Evolutionary conservation across 35 echinoderm and acorn worm genomes (phyloP), one percentile per base, ranked within the genome.

Genomic region (Anneissia japonica): DNA sequence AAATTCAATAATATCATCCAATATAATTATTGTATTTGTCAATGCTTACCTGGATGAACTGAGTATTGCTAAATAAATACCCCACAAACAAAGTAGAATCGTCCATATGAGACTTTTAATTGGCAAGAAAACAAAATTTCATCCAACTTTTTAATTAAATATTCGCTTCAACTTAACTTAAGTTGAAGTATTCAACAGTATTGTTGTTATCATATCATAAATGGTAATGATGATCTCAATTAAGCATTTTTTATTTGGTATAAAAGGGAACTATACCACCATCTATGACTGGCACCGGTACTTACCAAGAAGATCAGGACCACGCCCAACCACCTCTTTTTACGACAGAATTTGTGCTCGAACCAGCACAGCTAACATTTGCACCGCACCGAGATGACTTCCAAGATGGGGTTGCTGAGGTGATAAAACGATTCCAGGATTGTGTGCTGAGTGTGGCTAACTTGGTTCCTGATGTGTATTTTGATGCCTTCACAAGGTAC

Each of bases 401-500:
- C 80, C 95, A 98, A 56, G 92, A 91, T 3, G 95, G 95, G 0
- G 88, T 94, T 14, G 83, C 86, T 12, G 95, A 98, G 72, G 92
- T 93, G 46, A 94, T 98, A 43, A 88, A 91, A 31, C 72, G 84
- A 73, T 98, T 98, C 87, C 91, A 98, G 84, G 92, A 98, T 16
- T 98, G 95, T 91, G 95, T 98, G 11, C 83, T 98, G 1, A 89
- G 95, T 76, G 95, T 98, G 0, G 89, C 91, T 39, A 98, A 98
- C 74, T 87, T 98, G n/a, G 95, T 98, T 13, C 95, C 95, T 5
- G 95, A 98, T 80, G 88, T 55, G 16, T 98, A 98, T 87, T 98
- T 98, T 91, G 95, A 98, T 91, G 95, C 95, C 0, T 98, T 98
- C 84, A 98, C 95, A 85, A 91, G 95, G 95, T 98, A 86, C 74